Base-by-base conservation (phyloP, 2,888 invertebrate species). In the Orchesella flavescens region DNA sequence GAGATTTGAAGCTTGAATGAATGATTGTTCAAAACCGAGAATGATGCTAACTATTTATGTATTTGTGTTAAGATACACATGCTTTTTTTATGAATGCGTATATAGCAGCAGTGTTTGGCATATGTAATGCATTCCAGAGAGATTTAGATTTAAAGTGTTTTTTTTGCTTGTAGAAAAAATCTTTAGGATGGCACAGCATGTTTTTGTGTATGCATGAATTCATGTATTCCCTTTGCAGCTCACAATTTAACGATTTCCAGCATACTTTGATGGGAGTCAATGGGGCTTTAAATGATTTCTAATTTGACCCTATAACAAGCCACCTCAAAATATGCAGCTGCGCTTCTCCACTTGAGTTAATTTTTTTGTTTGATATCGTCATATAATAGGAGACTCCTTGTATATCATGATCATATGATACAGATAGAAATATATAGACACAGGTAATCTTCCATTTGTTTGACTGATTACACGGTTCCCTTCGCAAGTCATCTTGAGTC, bases 221-320 rank as follows among this genome's bases (percentile, higher is more conserved):
- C 9, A 15, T 61, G 19, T 61, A 17, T 61, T 61, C 61, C 15
- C 17, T 2, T 61, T 7, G 2, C 34, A 2, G 34, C 7, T 2
- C 34, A 34, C 34, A 34, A 34, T 34, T n/a, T 17, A 61, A 61
- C 19, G 63, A 23, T 63, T 69, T 69, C 69, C 69, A 69, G 69
- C 24, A 23, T 24, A 69, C 53, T 23, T 23, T 80, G 73, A 80
- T 73, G 57, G 74, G 61, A 81, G 69, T 81, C 81, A 74, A 81
- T 81, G 74, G 73, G 66, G 74, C 81, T 81, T 81, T 68, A 81
- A 81, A 81, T 81, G 68, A 74, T 74, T 81, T 81, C 81, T 81
- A 81, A 81, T 81, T 81, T 81, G 81, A 81, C 81, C 81, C 81
- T 68, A n/a, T 81, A 81, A 81, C 81, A 68, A 81, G 81, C 73